phyloP scores from a whole-genome alignment of 2,888 invertebrate species.

The Sepioteuthis lessoniana region DNA sequence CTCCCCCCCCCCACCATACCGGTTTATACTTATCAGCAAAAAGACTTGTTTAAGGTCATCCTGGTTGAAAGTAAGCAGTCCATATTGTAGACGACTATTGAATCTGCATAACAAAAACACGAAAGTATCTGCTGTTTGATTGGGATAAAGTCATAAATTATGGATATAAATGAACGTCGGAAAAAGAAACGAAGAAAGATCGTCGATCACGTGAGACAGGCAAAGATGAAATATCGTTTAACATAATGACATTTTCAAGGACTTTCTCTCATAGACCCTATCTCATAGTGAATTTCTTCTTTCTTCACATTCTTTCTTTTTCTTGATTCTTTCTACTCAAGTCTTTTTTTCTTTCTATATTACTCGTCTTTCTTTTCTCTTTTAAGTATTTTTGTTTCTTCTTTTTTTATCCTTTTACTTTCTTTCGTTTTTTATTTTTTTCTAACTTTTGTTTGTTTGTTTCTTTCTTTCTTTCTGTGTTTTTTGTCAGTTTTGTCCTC shows the following conservation, averaged over 20 bases:
- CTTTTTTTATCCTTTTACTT: background rate
- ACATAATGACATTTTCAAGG: background rate
- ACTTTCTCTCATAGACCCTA: background rate
- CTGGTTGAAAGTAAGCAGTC: background rate
- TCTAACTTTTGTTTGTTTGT: background rate
- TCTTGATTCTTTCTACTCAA: background rate
- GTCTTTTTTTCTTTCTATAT: background rate
- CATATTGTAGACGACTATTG: background rate
- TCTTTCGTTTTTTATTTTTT: background rate
- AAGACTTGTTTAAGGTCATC: background rate
- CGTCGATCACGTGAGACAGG: slow-evolving; percentile 6
- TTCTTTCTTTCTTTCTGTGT: background rate
- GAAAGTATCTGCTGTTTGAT: background rate
- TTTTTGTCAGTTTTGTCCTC: background rate
- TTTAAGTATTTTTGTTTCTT: background rate
- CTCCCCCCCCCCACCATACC: too few species aligned
- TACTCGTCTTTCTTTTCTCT: background rate
- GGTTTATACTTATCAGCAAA: background rate
- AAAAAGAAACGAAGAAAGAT: background rate
- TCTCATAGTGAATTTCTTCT: too few species aligned
- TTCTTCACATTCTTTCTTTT: background rate
- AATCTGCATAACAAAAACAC: slow-evolving; percentile 10
- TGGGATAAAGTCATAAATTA: background rate
- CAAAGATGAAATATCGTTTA: slow-evolving; percentile 20
- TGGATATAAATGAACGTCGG: background rate